Conservation (phyloP, 2,113 vertebrate species). For the Gopherus evgoodei region DNA sequence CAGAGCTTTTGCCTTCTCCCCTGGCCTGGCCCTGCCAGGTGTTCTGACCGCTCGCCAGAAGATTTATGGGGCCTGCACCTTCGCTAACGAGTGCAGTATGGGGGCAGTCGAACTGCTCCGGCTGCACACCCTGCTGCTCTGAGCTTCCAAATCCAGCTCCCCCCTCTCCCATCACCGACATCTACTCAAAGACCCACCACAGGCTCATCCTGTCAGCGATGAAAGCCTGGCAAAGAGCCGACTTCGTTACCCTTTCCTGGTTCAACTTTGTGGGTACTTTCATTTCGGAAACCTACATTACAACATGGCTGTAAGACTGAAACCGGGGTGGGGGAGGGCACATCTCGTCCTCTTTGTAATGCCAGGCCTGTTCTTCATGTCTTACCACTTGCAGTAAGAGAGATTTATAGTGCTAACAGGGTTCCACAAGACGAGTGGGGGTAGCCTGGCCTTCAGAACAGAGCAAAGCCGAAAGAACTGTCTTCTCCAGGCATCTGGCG, state of each 20-base stretch:
- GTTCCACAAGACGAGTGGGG: too few species aligned
- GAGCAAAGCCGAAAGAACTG: rapidly evolving
- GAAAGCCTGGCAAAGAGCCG: too few species aligned
- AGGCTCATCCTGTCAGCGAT: not conserved
- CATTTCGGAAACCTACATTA: not conserved
- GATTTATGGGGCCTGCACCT: not conserved
- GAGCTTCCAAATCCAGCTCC: not conserved
- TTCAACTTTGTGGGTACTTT: not conserved
- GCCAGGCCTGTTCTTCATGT: not conserved
- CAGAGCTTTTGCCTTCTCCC: not conserved
- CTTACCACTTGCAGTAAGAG: too few species aligned
- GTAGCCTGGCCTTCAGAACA: not conserved
- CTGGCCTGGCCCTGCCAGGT: not conserved
- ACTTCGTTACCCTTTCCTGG: not conserved
- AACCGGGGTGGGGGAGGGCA: too few species aligned
- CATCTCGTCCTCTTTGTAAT: not conserved
- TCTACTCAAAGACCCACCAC: not conserved
- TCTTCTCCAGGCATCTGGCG: not conserved
- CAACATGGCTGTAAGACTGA: too few species aligned
- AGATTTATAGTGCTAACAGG: too few species aligned
- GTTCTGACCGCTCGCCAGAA: not conserved
- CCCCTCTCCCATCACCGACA: not conserved
- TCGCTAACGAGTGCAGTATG: not conserved
- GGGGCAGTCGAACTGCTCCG: not conserved
- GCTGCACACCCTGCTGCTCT: not conserved